A percentile compares a stretch with the other conserved stretches of the same genome.
Evolutionary conservation across 1,140 invertebrate genomes (phyloP).

Genomic region (Holotrichia oblita): DNA sequence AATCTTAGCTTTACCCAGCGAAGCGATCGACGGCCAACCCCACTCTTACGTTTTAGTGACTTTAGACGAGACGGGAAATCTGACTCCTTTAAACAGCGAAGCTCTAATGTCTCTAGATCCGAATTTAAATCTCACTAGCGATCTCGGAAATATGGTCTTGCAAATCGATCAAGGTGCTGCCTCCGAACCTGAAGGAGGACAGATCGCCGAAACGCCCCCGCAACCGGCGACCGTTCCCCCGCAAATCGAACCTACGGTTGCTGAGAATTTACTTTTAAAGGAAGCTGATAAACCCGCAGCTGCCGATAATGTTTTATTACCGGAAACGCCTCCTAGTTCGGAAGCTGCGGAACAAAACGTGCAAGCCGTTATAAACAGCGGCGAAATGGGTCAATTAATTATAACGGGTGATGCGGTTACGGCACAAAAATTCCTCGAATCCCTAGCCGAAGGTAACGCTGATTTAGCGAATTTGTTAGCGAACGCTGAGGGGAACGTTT

Average conservation of each 20-base stretch:
- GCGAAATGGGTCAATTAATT: conserved; percentile 55
- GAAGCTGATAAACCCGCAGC: neutral
- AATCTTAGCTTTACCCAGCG: conserved; percentile 73
- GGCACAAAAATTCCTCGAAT: conserved; percentile 59
- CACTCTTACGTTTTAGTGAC: conserved; percentile 71
- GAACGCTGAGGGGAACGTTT: conserved; percentile 57
- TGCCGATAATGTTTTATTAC: neutral
- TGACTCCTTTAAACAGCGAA: conserved; percentile 76
- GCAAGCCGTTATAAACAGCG: conserved; percentile 44
- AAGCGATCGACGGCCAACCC: conserved; percentile 70
- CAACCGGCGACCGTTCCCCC: neutral
- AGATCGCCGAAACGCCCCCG: neutral
- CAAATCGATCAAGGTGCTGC: conserved; percentile 56
- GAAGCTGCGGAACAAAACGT: conserved; percentile 27
- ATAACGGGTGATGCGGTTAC: conserved; percentile 58
- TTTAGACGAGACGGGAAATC: conserved; percentile 74
- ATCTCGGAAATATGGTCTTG: conserved; percentile 58
- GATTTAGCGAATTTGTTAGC: conserved; percentile 59
- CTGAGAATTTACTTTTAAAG: neutral
- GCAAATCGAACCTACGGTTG: neutral
- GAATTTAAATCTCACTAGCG: conserved; percentile 55
- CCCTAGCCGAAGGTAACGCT: conserved; percentile 57
- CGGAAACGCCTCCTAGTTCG: neutral
- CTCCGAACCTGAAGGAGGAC: neutral
- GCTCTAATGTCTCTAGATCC: conserved; percentile 63